phyloP scores from a whole-genome alignment of 1,140 invertebrate species.

The Drosophila lacertosa region DNA sequence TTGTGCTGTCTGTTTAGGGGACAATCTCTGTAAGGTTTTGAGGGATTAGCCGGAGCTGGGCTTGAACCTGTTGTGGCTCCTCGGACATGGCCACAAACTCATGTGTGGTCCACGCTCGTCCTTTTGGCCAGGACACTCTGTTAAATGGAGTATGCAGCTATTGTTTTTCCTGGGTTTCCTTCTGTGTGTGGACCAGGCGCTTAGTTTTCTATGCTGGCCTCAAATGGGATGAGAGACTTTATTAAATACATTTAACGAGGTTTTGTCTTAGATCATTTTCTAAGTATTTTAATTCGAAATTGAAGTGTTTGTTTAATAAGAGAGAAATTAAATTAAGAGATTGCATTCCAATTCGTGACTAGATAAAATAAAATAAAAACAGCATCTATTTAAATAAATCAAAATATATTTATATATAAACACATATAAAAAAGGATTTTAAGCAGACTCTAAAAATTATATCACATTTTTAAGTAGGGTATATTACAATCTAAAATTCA shows the following conservation, averaged over 20 bases:
- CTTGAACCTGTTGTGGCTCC: slow-evolving; percentile 54
- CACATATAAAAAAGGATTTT: no score
- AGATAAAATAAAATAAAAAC: no score
- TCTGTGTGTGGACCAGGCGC: slow-evolving; percentile 10
- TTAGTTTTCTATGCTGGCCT: slow-evolving; percentile 13
- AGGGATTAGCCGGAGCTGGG: slow-evolving; percentile 59
- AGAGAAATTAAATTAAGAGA: neutral
- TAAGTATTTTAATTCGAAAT: neutral
- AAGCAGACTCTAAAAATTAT: no score
- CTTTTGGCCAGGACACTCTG: slow-evolving; percentile 23
- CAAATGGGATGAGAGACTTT: slow-evolving; percentile 7
- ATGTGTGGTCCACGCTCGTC: slow-evolving; percentile 58
- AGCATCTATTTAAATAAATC: no score
- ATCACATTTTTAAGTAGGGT: no score
- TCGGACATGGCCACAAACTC: slow-evolving; percentile 43
- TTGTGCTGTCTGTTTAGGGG: slow-evolving; percentile 61
- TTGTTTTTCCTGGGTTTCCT: slow-evolving; percentile 16
- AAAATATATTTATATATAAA: no score
- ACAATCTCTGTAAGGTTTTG: slow-evolving; percentile 51
- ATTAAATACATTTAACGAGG: neutral
- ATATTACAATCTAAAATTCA: no score
- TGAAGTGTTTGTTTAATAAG: no score
- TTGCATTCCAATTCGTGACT: no score
- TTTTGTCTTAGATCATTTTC: neutral
- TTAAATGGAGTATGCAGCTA: slow-evolving; percentile 47